Conservation (phyloP, 2,888 invertebrate species). For the Halocaridina rubra region DNA sequence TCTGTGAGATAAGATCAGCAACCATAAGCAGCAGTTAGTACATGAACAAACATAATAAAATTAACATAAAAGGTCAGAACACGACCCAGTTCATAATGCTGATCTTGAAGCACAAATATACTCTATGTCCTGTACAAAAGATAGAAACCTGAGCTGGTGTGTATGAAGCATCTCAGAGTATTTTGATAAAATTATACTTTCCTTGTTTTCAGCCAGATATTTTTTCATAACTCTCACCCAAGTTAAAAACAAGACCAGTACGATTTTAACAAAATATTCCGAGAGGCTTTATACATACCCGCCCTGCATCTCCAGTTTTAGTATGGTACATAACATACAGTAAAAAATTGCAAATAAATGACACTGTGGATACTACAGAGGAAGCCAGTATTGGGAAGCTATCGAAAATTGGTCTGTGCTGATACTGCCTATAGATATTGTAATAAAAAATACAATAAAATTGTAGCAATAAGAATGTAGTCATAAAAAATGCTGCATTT, state of each 20-base stretch:
- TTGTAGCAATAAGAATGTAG: not conserved
- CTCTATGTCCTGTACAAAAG: no score
- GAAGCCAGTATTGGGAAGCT: slow-evolving; percentile 38
- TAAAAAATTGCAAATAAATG: not conserved
- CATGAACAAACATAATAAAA: not conserved
- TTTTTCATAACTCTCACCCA: no score
- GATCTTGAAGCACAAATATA: not conserved
- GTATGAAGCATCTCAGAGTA: not conserved
- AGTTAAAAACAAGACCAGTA: no score
- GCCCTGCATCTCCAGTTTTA: slow-evolving; percentile 21
- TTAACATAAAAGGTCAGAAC: not conserved
- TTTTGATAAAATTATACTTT: slow-evolving; percentile 2
- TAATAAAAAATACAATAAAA: not conserved
- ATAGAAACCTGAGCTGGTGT: no score
- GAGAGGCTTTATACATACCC: no score
- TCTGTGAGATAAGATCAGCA: slow-evolving; percentile 17
- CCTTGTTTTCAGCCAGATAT: no score
- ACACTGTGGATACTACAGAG: not conserved
- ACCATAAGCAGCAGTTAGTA: not conserved
- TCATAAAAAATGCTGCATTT: no score
- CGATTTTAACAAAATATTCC: no score
- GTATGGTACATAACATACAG: not conserved
- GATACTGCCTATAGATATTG: not conserved
- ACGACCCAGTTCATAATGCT: not conserved
- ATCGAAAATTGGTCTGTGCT: slow-evolving; percentile 6